Base-by-base conservation (phyloP, 2,797 vertebrate genomes). In the Enteromius radiatus region DNA sequence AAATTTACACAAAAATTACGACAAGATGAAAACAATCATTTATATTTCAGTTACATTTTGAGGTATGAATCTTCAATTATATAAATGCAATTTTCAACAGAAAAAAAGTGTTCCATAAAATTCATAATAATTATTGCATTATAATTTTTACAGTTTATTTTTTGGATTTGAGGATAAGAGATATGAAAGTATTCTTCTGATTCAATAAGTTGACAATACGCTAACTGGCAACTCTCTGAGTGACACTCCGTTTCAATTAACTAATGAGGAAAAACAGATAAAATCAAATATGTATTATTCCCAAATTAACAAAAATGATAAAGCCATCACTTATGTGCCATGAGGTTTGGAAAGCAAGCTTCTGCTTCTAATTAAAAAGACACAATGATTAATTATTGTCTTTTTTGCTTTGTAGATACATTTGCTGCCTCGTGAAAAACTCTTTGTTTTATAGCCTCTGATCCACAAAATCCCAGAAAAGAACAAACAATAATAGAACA, bases 341-440 rank as follows among this genome's bases (percentile, higher is more conserved):
- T 47, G 52, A 76, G 67, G 38, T 28, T 70, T 38, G 49, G 14
- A 26, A 43, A 9, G 15, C 12, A 31, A 21, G 26, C 64, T 21
- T 77, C 61, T 83, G 64, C 64, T 83, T 31, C 65, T 61, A 83
- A 83, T 83, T 83, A 77, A 83, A 83, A 59, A 49, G 67, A 71
- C 45, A 82, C 61, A 77, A 77, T 83, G 52, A 68, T 59, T 68
- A 69, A 69, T 83, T 76, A 26, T 77, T 69, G 74, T 59, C 64
- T 17, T 76, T 59, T 76, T 61, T 61, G 38, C 61, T 76, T 76
- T 82, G 49, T 31, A 67, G 47, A 76, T 76, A 69, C 12, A 56
- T 69, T 45, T 70, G 64, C 61, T 61, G 54, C 28, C 43, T 78
- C 9, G 0, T 47, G 17, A 69, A 70, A 33, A 36, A 21, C 26